Base-by-base conservation (phyloP, 2,888 invertebrate species). In the Eilema depressum region DNA sequence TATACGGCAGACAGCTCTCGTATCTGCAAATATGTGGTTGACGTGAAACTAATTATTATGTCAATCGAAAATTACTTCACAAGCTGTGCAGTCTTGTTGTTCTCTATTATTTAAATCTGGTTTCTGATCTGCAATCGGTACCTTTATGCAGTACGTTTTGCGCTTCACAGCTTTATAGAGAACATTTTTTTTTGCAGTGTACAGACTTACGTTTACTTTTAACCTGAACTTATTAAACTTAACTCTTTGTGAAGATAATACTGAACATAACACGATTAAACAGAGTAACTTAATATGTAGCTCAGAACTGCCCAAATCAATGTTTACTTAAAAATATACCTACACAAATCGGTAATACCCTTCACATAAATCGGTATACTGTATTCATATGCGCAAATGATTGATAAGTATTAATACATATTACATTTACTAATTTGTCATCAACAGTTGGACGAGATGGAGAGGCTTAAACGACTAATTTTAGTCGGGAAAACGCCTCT, bases 391-490 rank as follows among this genome's bases (percentile, higher is more conserved):
- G 17, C 47, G 12, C 26, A 28, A 59, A 5, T 25, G 17, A 26
- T 26, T 17, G 26, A 28, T 17, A n/a, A n/a, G n/a, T n/a, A 28
- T 17, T 26, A n/a, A 61, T 28, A 30, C 20, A 28, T 26, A 30
- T 30, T 20, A 30, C 28, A 61, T 59, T 28, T 4, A 53, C 10
- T 53, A 33, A 61, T 75, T 60, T 65, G 81, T 68, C 71, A 67
- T 79, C 83, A 74, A 66, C 88, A 96, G 96, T 93, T 95, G 82
- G 96, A 96, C 83, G 97, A 97, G 89, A 96, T 96, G 93, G 96
- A 97, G 87, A 93, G 97, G 70, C 96, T 97, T 76, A 97, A 97
- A 86, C 96, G 96, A 76, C 92, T 97, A 76, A 96, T 97, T 71
- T 92, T 97, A 33, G 96, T 96, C 63, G 97, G 97, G 41, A 96